phyloP scores from a whole-genome alignment of 2,797 vertebrate genomes.

The Sciurus carolinensis region DNA sequence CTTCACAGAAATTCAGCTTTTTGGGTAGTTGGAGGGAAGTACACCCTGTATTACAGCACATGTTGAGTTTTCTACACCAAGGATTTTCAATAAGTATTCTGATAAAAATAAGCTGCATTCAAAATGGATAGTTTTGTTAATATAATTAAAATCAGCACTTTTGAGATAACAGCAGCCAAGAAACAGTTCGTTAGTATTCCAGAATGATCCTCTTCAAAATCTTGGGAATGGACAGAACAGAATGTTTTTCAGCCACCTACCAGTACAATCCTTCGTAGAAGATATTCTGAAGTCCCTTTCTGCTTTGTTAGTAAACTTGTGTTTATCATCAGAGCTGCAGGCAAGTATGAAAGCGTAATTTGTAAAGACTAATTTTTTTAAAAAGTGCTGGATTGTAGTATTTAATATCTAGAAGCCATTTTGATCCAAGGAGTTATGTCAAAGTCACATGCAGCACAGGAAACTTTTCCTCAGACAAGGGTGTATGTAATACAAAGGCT shows the following conservation, averaged over 20 bases:
- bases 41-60: conserved; percentile 82
- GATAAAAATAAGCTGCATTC: conserved; percentile 84
- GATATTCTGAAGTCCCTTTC: not conserved
- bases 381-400: conserved; percentile 63
- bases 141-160: conserved; percentile 67
- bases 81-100: conserved; percentile 80
- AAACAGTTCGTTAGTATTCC: conserved; percentile 78
- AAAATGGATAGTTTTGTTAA: conserved; percentile 77
- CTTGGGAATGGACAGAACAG: conserved; percentile 39
- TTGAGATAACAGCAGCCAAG: conserved; percentile 74
- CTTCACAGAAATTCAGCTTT: conserved; percentile 80
- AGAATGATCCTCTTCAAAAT: conserved; percentile 72
- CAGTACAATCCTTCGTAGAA: not conserved
- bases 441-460: conserved; percentile 77
- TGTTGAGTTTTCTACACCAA: conserved; percentile 83
- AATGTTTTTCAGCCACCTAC: conserved; percentile 52
- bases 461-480: conserved; percentile 69
- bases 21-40: conserved; percentile 77
- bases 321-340: conserved; percentile 36
- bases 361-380: conserved; percentile 64
- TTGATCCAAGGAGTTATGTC: conserved; percentile 78
- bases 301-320: conserved; percentile 17
- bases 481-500: conserved; percentile 84
- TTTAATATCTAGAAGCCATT: conserved; percentile 78
- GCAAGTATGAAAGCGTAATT: not conserved